Base-by-base conservation (phyloP, 2,113 vertebrate species). In the Zapornia atra region DNA sequence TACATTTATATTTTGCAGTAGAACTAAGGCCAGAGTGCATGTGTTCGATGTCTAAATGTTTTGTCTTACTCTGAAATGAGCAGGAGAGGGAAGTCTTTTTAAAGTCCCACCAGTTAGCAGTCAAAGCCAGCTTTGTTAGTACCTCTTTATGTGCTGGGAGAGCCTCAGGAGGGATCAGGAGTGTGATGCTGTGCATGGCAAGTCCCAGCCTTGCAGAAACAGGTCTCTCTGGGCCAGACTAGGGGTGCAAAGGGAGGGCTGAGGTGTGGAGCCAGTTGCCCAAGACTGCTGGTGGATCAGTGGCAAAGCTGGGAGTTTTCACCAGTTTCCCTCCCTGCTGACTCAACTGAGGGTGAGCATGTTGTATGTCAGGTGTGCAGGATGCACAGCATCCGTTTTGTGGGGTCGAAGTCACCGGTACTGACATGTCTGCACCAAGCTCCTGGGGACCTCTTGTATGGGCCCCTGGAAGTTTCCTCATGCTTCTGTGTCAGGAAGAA, bases 241-340 rank as follows among this genome's bases (percentile, higher is more conserved):
- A 12, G 34, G 34, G 44, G 10, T 25, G 10, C 34, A 21, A 48
- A 60, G 34, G 68, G 46, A 63, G 13, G 19, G 17, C 4, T 0
- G 7, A 94, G 60, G 28, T 46, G 46, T 36, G 73, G 11, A 33
- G 9, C 0, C 6, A 65, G 22, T 31, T 64, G 16, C 12, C 17
- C 50, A 44, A 50, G 22, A 6, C 17, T 28, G 3, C 64, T 60
- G 75, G 34, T n/a, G 36, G 11, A 5, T 79, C 0, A 0, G 29
- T 66, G 84, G 15, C 63, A 34, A 53, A 46, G 15, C 13, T 31
- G 51, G 34, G 50, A n/a, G 5, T 29, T 78, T 48, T 21, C 61
- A 50, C 33, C 22, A 1, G 1, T 50, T 90, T 66, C 5, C 46
- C 8, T 14, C 34, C 19, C 15, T 33, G 50, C 44, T 56, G 56